Evolutionary conservation across 2,888 invertebrate genomes (phyloP), one percentile per base, ranked within the genome.

Genomic region (Coleophora deauratella): DNA sequence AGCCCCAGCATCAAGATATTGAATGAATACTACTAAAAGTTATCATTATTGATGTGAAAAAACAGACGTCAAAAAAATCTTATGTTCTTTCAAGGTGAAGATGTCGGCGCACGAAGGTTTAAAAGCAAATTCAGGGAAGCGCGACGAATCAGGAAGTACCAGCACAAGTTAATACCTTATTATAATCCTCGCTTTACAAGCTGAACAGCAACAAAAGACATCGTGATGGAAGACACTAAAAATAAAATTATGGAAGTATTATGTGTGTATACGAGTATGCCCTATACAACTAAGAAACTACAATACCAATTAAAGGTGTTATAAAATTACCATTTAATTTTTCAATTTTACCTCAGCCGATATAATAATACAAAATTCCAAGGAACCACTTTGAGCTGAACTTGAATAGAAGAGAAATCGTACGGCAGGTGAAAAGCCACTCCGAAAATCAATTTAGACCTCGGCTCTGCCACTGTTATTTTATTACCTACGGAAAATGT

Each of bases 81-180:
- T 70, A 69, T 69, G 69, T 67, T 72, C 64, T 64, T 61, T 73
- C 81, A 82, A 82, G 81, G 81, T 79, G 66, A 81, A 73, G 74
- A 78, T 62, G 77, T 71, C 66, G 66, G 64, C 66, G 63, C 75
- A 76, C 74, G 72, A 76, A 70, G 58, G 60, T 57, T 70, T 67
- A 66, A 67, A 68, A 72, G 68, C 65, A 58, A 65, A 70, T 69
- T 75, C 67, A 78, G 79, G 76, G 74, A 77, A 79, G 77, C 72
- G 59, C 64, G 62, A 60, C 60, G 63, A 72, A 74, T 54, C 65
- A 78, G 80, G 79, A 81, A 81, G 72, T 72, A 50, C 49, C 54
- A 54, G 55, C 56, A 62, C 59, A 67, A 70, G 66, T 62, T 71
- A 68, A 63, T 62, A 61, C 60, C 59, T 59, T 62, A 62, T 59